These are phyloP conservation scores for Butastur rufipennis DNA, from an alignment of 2,113 vertebrate species.

Conservation along the genomic window DNA sequence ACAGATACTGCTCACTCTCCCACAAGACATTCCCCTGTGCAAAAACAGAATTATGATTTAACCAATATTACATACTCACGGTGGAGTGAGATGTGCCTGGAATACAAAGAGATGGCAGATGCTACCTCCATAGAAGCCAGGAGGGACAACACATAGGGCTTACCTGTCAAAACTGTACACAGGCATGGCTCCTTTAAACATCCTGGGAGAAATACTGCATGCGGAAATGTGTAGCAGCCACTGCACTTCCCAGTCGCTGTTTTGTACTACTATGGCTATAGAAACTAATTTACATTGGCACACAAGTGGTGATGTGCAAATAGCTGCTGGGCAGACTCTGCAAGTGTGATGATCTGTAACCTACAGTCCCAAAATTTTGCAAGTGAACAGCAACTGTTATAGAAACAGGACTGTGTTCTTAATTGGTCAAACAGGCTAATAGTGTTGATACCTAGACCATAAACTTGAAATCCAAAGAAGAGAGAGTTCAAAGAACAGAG, in stretches of 20 bases:
- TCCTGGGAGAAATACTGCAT: background rate
- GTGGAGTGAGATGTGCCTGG: background rate
- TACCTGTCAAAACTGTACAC: background rate
- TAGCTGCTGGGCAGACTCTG: background rate
- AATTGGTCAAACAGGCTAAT: background rate
- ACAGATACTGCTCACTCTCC: background rate
- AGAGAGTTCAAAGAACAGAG: background rate
- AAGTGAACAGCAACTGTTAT: background rate
- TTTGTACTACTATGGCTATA: background rate
- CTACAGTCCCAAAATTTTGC: background rate
- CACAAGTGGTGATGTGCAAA: background rate
- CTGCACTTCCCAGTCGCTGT: background rate
- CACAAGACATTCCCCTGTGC: background rate
- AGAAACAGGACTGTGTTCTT: background rate
- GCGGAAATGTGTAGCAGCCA: background rate
- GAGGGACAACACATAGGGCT: background rate
- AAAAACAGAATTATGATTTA: background rate
- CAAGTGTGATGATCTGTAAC: background rate
- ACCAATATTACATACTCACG: background rate
- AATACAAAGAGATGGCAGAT: background rate
- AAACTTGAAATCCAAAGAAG: background rate
- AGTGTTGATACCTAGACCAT: background rate
- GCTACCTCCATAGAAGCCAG: background rate
- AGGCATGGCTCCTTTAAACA: background rate
- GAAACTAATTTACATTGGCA: background rate